These are phyloP conservation scores for Bombus huntii DNA, from an alignment of 1,140 invertebrate genomes.

Conservation along the genomic window DNA sequence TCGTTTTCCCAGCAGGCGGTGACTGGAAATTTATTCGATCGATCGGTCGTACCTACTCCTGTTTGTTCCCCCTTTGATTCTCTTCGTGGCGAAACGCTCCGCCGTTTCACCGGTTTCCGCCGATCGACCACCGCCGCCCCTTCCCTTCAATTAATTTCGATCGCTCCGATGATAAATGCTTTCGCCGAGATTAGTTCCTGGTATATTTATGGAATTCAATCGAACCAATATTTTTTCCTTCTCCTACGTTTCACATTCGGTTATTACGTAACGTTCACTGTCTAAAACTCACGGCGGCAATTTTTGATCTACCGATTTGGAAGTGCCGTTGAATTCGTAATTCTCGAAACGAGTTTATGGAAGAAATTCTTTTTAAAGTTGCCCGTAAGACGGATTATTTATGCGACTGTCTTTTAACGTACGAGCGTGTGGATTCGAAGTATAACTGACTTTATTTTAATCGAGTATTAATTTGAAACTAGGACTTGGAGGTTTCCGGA, in stretches of 20 bases:
- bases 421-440: no score
- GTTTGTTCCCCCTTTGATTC: conserved; percentile 8
- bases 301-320: not conserved
- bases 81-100: not conserved
- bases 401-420: not conserved
- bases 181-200: conserved; percentile 11
- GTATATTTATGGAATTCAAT: conserved; percentile 2
- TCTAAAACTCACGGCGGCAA: no score
- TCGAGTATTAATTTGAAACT: no score
- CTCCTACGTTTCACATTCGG: not conserved
- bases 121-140: not conserved
- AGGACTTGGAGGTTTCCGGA: no score
- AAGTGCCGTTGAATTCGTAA: not conserved
- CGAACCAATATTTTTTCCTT: not conserved
- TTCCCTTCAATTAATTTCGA: conserved; percentile 7
- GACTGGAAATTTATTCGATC: conserved; percentile 20
- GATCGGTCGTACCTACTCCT: not conserved
- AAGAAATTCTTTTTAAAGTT: not conserved
- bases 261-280: not conserved
- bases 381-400: not conserved
- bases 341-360: not conserved
- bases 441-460: no score
- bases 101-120: conserved; percentile 1
- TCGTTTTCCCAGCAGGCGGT: conserved; percentile 13
- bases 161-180: not conserved